Evolutionary conservation across 2,113 vertebrate species (phyloP), one percentile per base, ranked within the genome.

Genomic region (Plestiodon gilberti): DNA sequence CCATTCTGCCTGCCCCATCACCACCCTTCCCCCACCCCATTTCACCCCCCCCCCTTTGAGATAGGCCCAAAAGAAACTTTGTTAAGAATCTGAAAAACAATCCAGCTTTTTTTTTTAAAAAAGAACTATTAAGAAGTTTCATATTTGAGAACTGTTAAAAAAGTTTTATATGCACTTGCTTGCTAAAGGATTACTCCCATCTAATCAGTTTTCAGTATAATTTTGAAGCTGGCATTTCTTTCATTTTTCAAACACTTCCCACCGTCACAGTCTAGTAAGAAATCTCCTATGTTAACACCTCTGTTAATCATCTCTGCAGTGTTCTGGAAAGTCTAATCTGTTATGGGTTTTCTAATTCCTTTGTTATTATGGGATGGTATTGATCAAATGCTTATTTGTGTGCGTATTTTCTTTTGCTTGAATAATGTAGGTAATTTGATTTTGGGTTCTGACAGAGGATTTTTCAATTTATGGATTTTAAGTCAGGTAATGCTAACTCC

Each of bases 401-500:
- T 10, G 52, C 57, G 18, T 69, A 48, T 20, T 86, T 61, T 70
- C 81, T 69, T 70, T 61, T 77, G 73, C 86, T 79, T 71, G 84
- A 59, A 71, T 70, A 79, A 70, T 22, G 33, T 9, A 35, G 33
- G 33, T 85, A 67, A 85, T 78, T 85, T 85, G 74, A 65, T 85
- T 85, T 55, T 61, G 55, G 70, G 35, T 57, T 80, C 35, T 80
- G 67, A 80, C 67, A 73, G 64, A 73, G 84, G 55, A 59, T 48
- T 80, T 80, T 85, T 85, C 69, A 8, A 61, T 86, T 80, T 62
- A 73, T 52, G 4, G 40, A 86, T 86, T 70, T 73, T 80, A 43
- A 20, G 23, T 71, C 30, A 18, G 40, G 30, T 71, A 48, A 57
- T n/a, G 30, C 77, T 86, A 80, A 62, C 22, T 64, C 77, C 20